Evolutionary conservation across 2,888 invertebrate genomes (phyloP), one percentile per base, ranked within the genome.

Genomic region (Zaprionus bogoriensis): DNA sequence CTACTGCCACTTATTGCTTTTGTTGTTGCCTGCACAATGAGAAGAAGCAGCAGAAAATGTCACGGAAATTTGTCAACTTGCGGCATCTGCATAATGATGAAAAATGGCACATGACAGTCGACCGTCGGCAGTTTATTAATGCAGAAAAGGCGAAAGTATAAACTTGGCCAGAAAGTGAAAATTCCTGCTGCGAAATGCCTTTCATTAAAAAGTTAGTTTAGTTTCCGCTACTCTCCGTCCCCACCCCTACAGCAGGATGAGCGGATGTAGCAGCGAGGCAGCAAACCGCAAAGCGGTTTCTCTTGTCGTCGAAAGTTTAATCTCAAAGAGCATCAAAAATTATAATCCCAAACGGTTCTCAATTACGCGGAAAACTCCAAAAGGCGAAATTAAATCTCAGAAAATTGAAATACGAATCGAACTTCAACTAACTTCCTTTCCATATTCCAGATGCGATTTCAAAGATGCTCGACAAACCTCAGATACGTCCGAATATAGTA

Each of bases 31-130:
- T 45, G 46, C 4, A 23, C 44, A 27, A 38, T 62, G 59, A 41
- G 32, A 42, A 57, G 54, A 63, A 60, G 67, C 58, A 42, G 22
- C 51, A 65, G 72, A 68, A 74, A 74, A 66, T 77, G 74, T 73
- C 76, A 64, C 38, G 28, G 59, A 57, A 85, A 85, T 82, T 85
- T 82, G 83, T 85, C 79, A 84, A 59, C 64, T 71, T 62, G 61
- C 74, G 54, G 71, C 45, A 80, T 64, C 69, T 69, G 50, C 55
- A 58, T 77, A 61, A 62, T 75, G 73, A 75, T 75, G 75, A 75
- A 59, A 73, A 73, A 73, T 73, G 61, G 36, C 59, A 57, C 54
- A 61, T 57, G 75, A 70, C 73, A 75, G 75, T 45, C 55, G 45
- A 62, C 59, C n/a, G n/a, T n/a, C n/a, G n/a, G n/a, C n/a, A n/a